phyloP scores from a whole-genome alignment of 2,113 vertebrate species.

The Mirza zaza region DNA sequence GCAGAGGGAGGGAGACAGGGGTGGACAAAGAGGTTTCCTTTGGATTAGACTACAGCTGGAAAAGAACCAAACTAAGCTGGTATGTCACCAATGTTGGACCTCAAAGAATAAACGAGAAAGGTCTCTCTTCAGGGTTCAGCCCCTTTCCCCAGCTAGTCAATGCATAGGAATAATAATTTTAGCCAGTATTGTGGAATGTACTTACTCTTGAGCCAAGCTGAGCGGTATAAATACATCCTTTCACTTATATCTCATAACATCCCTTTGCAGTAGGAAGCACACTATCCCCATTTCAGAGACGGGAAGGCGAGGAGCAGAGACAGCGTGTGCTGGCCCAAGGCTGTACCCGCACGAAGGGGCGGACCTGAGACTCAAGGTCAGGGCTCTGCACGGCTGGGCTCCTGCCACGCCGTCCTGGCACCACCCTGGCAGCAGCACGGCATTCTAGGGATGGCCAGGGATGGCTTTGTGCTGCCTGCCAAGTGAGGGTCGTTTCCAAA shows the following conservation, averaged over 20 bases:
- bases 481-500: neutral
- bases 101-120: neutral
- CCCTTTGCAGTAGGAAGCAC: neutral
- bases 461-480: neutral
- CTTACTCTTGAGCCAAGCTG: neutral
- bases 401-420: fast-evolving
- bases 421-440: neutral
- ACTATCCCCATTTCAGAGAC: neutral
- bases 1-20: neutral
- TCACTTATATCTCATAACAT: neutral
- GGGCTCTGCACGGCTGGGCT: neutral
- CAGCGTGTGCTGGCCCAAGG: neutral
- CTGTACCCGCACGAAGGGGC: neutral
- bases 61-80: neutral
- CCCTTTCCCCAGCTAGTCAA: neutral
- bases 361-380: neutral
- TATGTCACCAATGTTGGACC: neutral
- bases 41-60: neutral
- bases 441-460: neutral
- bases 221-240: neutral
- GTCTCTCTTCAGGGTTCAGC: neutral
- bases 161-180: neutral
- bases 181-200: neutral
- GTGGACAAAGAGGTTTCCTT: neutral
- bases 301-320: neutral